Evolutionary conservation across 2,888 invertebrate genomes (phyloP), one percentile per base, ranked within the genome.

Genomic region (Eueremaeus valkanovi): DNA sequence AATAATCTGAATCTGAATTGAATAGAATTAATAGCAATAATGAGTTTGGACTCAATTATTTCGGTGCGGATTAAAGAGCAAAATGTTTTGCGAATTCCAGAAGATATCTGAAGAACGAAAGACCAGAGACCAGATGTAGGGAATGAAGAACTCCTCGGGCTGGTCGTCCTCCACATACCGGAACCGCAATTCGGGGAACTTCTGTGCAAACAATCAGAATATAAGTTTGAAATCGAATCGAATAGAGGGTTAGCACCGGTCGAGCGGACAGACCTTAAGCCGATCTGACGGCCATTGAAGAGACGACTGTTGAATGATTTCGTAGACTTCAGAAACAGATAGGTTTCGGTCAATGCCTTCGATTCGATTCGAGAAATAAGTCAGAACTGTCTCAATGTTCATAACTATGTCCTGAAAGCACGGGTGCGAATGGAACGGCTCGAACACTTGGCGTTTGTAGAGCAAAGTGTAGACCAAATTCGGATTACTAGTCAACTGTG

Each of bases 131-230:
- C 99, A 99, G 31, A 98, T 93, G 84, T 99, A 99, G 0, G 99
- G 99, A 80, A 98, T 95, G 86, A 99, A 99, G 87, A 99, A 99
- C 82, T 98, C 97, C 83, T 73, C 72, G 0, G 98, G 98, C 76
- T 92, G 90, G 79, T 98, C 98, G 84, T 99, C 99, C 85, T 99
- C 99, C 0, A 99, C 98, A 83, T 99, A 99, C 79, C 96, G 94
- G 86, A 99, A 99, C 85, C 97, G 98, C 68, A 99, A 85, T 82
- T 98, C 98, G 0, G 98, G 98, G 84, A 98, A 97, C 90, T 97
- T 98, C 93, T 96, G 86, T 1, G 86, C 84, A 77, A 78, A 74
- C n/a, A n/a, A n/a, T n/a, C n/a, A n/a, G 66, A 16, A 74, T 77
- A 81, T 77, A 76, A 70, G 68, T 27, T 45, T 63, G 55, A 78